Evolutionary conservation across 1,140 invertebrate genomes (phyloP).

Genomic region (Hyposmocoma kahamanoa): DNA sequence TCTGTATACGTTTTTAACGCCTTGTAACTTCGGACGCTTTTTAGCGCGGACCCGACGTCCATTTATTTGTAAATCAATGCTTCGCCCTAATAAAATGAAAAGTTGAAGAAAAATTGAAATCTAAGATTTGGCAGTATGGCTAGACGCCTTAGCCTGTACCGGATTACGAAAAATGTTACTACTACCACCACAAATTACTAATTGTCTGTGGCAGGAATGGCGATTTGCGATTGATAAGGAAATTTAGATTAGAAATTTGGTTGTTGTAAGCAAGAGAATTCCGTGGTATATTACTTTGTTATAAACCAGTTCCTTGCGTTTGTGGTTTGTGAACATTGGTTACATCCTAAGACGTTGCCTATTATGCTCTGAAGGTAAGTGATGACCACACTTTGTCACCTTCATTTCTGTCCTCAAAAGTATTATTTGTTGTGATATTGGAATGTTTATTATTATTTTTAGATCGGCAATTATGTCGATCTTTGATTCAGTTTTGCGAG

Average conservation of each 20-base stretch:
- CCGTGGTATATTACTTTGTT: slow-evolving; percentile 1
- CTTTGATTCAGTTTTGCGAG: background rate
- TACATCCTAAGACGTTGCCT: slow-evolving; percentile 19
- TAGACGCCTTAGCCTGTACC: too few relatives aligned
- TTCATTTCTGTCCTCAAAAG: slow-evolving; percentile 27
- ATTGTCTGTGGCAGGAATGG: background rate
- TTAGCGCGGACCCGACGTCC: too few relatives aligned
- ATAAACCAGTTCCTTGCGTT: too few relatives aligned
- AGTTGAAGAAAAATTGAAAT: too few relatives aligned
- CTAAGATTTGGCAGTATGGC: too few relatives aligned
- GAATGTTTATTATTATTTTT: slow-evolving; percentile 17
- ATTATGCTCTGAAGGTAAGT: slow-evolving; percentile 23
- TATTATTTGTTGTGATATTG: slow-evolving; percentile 20
- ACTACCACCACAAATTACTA: too few relatives aligned
- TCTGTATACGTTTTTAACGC: too few relatives aligned
- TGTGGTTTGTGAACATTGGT: too few relatives aligned
- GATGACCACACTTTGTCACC: slow-evolving; percentile 26
- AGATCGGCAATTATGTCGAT: background rate
- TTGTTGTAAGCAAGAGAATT: background rate
- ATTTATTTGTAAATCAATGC: too few relatives aligned
- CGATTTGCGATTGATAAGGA: background rate
- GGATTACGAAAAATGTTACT: too few relatives aligned
- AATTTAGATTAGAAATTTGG: background rate
- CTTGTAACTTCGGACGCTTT: too few relatives aligned
- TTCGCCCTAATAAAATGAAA: too few relatives aligned